These are phyloP conservation scores for Rutpela maculata DNA, from an alignment of 2,888 invertebrate species.

Conservation along the genomic window DNA sequence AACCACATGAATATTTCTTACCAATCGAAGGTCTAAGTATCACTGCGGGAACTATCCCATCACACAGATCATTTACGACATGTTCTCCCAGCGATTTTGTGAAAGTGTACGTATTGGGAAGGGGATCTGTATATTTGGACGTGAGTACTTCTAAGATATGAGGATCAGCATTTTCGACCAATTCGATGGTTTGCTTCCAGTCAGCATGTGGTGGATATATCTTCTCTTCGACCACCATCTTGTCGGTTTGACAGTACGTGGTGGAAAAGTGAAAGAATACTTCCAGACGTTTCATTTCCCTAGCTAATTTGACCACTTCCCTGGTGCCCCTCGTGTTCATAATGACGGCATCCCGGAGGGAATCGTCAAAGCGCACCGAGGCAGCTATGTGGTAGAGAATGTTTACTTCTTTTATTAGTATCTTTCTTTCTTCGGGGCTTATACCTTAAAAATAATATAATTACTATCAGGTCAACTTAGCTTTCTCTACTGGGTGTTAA, in stretches of 20 bases:
- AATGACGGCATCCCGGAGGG: slow-evolving; percentile 80
- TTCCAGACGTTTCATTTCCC: slow-evolving; percentile 74
- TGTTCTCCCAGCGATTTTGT: slow-evolving; percentile 93
- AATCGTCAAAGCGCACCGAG: slow-evolving; percentile 90
- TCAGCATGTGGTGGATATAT: slow-evolving; percentile 83
- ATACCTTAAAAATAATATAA: slow-evolving; percentile 72
- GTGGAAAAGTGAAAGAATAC: slow-evolving; percentile 90
- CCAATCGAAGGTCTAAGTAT: slow-evolving; percentile 94
- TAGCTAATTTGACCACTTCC: slow-evolving; percentile 79
- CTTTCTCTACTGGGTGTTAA: no score
- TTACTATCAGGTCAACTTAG: no score
- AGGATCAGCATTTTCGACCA: slow-evolving; percentile 80
- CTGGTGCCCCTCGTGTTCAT: slow-evolving; percentile 82
- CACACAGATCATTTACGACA: slow-evolving; percentile 79
- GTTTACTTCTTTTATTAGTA: slow-evolving; percentile 78
- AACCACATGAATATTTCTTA: slow-evolving; percentile 63
- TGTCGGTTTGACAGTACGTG: slow-evolving; percentile 89
- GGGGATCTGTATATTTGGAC: slow-evolving; percentile 78
- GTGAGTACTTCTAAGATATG: slow-evolving; percentile 77
- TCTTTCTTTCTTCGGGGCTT: slow-evolving; percentile 74
- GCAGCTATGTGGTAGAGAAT: slow-evolving; percentile 89
- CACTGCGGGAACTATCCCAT: slow-evolving; percentile 81
- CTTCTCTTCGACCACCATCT: slow-evolving; percentile 81
- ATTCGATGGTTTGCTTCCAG: slow-evolving; percentile 81
- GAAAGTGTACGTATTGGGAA: slow-evolving; percentile 95